These are phyloP conservation scores for Chloebia gouldiae DNA, from an alignment of 2,113 vertebrate species.

Conservation along the genomic window DNA sequence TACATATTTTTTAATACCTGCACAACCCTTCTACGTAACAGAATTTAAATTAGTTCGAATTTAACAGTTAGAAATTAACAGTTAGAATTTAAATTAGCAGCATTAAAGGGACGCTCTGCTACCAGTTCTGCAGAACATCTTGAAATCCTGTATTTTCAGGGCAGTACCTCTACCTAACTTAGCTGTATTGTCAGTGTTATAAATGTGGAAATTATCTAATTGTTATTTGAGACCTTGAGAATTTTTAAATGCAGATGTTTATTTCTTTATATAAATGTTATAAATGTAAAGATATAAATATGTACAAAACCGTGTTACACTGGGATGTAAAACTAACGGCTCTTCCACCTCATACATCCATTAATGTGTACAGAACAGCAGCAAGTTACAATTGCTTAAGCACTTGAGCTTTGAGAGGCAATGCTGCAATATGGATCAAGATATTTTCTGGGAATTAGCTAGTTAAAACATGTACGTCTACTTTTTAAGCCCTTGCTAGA, in stretches of 20 bases:
- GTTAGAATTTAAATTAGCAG: background rate
- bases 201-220: background rate
- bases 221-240: background rate
- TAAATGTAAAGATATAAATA: background rate
- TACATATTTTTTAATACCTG: background rate
- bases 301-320: background rate
- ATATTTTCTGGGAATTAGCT: background rate
- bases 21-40: background rate
- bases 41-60: no score
- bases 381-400: background rate
- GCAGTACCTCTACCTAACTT: background rate
- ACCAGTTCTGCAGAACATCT: background rate
- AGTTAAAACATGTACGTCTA: background rate
- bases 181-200: background rate
- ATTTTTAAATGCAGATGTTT: background rate
- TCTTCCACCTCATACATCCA: background rate
- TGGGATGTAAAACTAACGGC: fast-evolving
- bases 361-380: background rate
- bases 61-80: background rate
- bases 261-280: background rate
- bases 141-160: background rate
- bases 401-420: background rate
- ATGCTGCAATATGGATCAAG: background rate
- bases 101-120: background rate
- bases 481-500: background rate